These are phyloP conservation scores for Tetraodon nigroviridis DNA, from an alignment of 2,113 vertebrate species.

Conservation along the genomic window DNA sequence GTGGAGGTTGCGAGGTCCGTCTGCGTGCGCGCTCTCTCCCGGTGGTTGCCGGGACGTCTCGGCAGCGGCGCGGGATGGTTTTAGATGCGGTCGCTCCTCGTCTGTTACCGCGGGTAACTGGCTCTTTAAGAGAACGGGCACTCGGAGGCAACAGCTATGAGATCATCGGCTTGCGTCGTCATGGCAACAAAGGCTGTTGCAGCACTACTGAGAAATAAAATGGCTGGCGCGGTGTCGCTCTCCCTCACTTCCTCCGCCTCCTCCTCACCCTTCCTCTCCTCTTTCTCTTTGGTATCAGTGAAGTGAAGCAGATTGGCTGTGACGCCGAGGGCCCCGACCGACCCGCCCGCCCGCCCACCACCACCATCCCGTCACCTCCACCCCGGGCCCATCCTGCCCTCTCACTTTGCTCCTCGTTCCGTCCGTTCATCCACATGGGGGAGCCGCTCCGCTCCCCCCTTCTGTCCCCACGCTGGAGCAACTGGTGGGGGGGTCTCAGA, in stretches of 20 bases:
- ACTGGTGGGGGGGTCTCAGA: conserved; percentile 28
- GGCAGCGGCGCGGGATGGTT: no score
- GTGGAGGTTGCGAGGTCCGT: no score
- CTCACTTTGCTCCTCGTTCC: conserved; percentile 51
- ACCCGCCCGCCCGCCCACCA: conserved; percentile 15
- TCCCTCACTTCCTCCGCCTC: conserved; percentile 18
- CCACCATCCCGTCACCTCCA: conserved; percentile 1
- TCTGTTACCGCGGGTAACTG: conserved; percentile 46
- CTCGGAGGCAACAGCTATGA: conserved; percentile 73
- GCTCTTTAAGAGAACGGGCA: conserved; percentile 65
- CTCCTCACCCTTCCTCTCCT: conserved; percentile 33
- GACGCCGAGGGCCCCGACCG: conserved; percentile 41
- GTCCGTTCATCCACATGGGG: conserved; percentile 49
- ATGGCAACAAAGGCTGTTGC: conserved; percentile 78
- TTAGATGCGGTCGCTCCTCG: conserved; percentile 7
- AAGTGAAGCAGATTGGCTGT: conserved; percentile 69
- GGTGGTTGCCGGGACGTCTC: not conserved
- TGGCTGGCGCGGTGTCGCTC: conserved; percentile 66
- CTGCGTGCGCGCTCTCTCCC: no score
- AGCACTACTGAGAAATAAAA: conserved; percentile 76
- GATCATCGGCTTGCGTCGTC: conserved; percentile 75
- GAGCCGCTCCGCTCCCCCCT: conserved; percentile 27
- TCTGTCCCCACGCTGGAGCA: conserved; percentile 14
- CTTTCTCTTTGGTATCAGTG: conserved; percentile 69
- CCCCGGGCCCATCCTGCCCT: conserved; percentile 40